A percentile compares a stretch with the other conserved stretches of the same genome.
Evolutionary conservation across 2,888 invertebrate species (phyloP).

Genomic region (Eumacrocentrus americanus): DNA sequence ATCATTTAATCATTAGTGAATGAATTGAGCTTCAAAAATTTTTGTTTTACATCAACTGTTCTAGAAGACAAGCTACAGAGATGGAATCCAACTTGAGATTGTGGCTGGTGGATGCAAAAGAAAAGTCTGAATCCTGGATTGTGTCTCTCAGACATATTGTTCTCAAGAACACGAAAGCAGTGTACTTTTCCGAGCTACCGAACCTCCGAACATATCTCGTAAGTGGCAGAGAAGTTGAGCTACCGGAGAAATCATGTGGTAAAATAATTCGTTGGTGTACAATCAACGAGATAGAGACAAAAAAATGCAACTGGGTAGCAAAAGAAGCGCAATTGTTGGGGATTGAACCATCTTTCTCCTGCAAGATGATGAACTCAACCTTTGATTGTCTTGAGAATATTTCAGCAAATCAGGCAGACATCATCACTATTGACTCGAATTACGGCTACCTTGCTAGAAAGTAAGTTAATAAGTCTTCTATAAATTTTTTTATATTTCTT

Average conservation of each 20-base stretch:
- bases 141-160: slow-evolving; percentile 33
- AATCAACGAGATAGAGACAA: slow-evolving; percentile 62
- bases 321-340: slow-evolving; percentile 66
- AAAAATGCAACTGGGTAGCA: slow-evolving; percentile 69
- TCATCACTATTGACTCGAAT: slow-evolving; percentile 69
- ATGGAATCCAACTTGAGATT: slow-evolving; percentile 46
- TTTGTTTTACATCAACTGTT: slow-evolving; percentile 17
- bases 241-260: slow-evolving; percentile 40
- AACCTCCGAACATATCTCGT: slow-evolving; percentile 35
- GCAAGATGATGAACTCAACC: slow-evolving; percentile 59
- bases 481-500: too few species aligned
- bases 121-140: slow-evolving; percentile 43
- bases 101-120: slow-evolving; percentile 57
- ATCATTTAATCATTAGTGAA: not conserved
- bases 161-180: slow-evolving; percentile 21
- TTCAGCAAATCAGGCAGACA: slow-evolving; percentile 63
- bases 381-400: slow-evolving; percentile 67
- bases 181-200: slow-evolving; percentile 15
- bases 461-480: slow-evolving; percentile 60
- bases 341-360: slow-evolving; percentile 67
- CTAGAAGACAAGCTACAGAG: slow-evolving; percentile 37
- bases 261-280: slow-evolving; percentile 69
- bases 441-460: slow-evolving; percentile 70
- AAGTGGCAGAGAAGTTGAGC: slow-evolving; percentile 35
- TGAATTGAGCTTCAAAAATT: not conserved